Evolutionary conservation across 2,888 invertebrate species (phyloP).

Genomic region (Tuta absoluta): DNA sequence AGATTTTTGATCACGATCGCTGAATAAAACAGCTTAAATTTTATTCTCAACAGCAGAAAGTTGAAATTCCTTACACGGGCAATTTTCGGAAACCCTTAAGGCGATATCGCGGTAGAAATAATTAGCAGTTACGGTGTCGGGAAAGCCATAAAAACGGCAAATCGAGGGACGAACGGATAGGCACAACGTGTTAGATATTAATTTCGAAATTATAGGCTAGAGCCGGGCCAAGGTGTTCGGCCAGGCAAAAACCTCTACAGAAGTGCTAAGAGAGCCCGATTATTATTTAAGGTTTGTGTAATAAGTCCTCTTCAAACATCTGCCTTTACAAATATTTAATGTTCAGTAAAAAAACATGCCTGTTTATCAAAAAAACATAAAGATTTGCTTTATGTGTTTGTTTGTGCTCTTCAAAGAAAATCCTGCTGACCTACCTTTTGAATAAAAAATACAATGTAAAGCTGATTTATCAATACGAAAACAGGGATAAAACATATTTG

Average conservation of each 20-base stretch:
- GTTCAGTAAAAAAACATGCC: conserved; percentile 49
- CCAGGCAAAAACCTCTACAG: conserved; percentile 71
- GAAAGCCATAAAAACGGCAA: conserved; percentile 72
- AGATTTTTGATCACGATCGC: conserved; percentile 30
- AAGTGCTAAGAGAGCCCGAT: conserved; percentile 75
- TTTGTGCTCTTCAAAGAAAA: background rate
- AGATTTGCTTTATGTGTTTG: conserved; percentile 3
- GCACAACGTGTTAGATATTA: conserved; percentile 80
- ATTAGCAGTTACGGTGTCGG: conserved; percentile 72
- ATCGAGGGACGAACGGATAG: conserved; percentile 70
- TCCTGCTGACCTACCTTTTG: no score
- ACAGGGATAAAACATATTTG: no score
- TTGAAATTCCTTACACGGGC: conserved; percentile 19
- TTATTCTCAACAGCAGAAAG: conserved; percentile 20
- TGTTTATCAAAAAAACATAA: background rate
- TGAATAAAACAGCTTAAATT: background rate
- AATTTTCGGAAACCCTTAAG: conserved; percentile 50
- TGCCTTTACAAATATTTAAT: conserved; percentile 79
- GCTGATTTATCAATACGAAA: no score
- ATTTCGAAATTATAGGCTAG: conserved; percentile 76
- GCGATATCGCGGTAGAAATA: conserved; percentile 62
- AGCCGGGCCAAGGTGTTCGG: conserved; percentile 65
- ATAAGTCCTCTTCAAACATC: conserved; percentile 71
- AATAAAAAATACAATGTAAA: no score
- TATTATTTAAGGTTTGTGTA: conserved; percentile 72